phyloP scores from a whole-genome alignment of 1,140 invertebrate species.

The Varroa destructor region DNA sequence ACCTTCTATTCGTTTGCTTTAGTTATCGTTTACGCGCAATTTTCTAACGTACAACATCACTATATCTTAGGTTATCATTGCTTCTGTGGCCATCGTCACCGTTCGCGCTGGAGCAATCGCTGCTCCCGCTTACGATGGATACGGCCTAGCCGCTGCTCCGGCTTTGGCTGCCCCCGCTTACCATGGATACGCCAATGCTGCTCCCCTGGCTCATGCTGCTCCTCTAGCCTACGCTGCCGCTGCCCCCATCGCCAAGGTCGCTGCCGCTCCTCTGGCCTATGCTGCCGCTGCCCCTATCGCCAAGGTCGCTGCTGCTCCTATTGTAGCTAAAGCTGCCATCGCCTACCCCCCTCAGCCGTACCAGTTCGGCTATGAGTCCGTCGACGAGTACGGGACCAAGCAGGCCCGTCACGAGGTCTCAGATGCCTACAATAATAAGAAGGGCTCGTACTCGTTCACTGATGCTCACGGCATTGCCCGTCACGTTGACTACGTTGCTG shows the following conservation, averaged over 20 bases:
- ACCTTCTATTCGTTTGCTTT: no score
- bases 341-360: constrained; percentile 33
- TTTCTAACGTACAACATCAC: background rate
- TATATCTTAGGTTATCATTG: background rate
- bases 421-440: constrained; percentile 32
- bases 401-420: constrained; percentile 34
- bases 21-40: background rate
- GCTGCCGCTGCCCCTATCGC: constrained; percentile 20
- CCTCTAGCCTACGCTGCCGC: background rate
- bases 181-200: background rate
- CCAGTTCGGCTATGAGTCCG: constrained; percentile 33
- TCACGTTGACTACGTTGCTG: constrained; percentile 34
- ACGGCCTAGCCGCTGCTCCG: no score
- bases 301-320: background rate
- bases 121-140: background rate
- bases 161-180: constrained; percentile 17
- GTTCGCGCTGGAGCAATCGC: background rate
- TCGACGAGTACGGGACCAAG: constrained; percentile 34
- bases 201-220: background rate
- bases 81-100: background rate
- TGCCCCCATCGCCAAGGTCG: background rate
- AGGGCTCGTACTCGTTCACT: constrained; percentile 34
- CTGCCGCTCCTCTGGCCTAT: constrained; percentile 26
- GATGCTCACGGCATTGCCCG: constrained; percentile 33
- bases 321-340: constrained; percentile 18